Percentiles rank a stretch among this genome's conserved stretches.
Evolutionary conservation across 2,888 invertebrate genomes (phyloP).

Genomic region (Invenusta paracnida): DNA sequence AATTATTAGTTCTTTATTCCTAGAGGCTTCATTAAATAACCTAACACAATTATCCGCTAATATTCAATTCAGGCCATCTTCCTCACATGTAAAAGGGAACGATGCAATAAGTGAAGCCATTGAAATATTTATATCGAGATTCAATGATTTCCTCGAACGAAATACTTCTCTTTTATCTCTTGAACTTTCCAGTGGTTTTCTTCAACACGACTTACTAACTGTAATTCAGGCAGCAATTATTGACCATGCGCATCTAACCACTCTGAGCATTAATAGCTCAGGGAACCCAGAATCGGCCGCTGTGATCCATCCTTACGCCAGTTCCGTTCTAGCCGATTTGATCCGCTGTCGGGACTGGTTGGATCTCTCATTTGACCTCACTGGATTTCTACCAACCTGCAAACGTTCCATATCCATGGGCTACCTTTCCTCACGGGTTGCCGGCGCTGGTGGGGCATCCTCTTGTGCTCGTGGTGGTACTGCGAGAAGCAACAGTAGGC

Average conservation of each 20-base stretch:
- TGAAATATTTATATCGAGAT: background rate
- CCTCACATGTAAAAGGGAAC: background rate
- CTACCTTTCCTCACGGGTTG: background rate
- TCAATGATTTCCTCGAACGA: background rate
- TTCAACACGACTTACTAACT: background rate
- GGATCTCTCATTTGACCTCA: background rate
- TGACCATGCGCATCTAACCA: background rate
- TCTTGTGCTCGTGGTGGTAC: too few relatives aligned
- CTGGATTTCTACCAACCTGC: background rate
- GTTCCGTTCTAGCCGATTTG: background rate
- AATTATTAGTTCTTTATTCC: background rate
- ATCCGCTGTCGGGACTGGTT: background rate
- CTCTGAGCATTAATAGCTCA: background rate
- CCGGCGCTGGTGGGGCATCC: too few relatives aligned
- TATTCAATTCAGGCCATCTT: background rate
- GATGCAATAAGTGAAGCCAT: background rate
- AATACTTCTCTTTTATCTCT: background rate
- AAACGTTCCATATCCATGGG: background rate
- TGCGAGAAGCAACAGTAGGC: background rate
- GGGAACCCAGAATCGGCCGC: background rate
- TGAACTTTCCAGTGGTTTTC: background rate
- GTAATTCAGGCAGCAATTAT: background rate
- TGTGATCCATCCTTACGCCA: background rate
- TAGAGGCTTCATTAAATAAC: background rate
- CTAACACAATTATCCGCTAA: background rate